Conservation (phyloP, 2,113 vertebrate species). For the Upupa epops region DNA sequence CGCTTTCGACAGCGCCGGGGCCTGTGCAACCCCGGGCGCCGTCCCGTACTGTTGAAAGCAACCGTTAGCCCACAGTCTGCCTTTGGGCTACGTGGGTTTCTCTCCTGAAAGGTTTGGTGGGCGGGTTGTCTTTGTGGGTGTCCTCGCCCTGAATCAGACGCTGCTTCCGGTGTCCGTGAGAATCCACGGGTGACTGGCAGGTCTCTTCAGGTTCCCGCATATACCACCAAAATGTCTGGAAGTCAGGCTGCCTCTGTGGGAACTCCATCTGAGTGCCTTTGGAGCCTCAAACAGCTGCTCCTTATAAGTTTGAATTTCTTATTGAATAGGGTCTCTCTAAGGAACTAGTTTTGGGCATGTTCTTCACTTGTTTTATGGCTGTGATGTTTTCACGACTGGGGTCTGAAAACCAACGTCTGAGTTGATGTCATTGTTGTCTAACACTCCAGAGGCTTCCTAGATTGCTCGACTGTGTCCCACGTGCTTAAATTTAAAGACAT, state of each 20-base stretch:
- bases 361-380: background rate
- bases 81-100: background rate
- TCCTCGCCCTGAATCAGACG: background rate
- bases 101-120: background rate
- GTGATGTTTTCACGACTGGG: background rate
- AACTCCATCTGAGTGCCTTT: rapidly evolving
- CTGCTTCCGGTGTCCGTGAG: background rate
- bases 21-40: background rate
- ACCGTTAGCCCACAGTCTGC: background rate
- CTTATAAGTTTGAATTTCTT: background rate
- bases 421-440: background rate
- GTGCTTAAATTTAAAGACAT: background rate
- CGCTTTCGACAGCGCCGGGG: background rate
- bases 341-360: background rate
- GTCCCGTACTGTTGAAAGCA: background rate
- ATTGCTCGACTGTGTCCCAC: background rate
- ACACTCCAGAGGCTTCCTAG: background rate
- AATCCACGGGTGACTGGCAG: no score
- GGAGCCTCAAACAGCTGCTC: no score
- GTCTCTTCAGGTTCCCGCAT: background rate
- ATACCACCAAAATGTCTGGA: background rate
- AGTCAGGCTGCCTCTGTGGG: background rate
- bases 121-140: background rate
- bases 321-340: background rate
- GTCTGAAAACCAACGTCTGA: background rate